phyloP scores from a whole-genome alignment of 1,140 invertebrate genomes.

The Bombus sibiricus region DNA sequence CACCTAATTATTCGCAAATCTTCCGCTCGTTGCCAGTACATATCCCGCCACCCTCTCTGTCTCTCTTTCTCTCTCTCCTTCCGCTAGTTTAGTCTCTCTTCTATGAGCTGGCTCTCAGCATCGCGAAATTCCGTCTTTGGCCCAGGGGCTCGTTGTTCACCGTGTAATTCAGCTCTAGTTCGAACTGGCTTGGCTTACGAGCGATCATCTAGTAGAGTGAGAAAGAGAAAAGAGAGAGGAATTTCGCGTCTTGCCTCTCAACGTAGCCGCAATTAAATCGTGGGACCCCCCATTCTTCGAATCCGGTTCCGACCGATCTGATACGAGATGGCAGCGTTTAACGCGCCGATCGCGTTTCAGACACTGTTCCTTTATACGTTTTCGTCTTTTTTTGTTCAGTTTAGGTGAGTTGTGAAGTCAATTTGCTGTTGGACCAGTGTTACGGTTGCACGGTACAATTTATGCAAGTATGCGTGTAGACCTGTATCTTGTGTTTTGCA shows the following conservation, averaged over 20 bases:
- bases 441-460: background rate
- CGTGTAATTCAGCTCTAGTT: constrained; percentile 42
- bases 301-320: background rate
- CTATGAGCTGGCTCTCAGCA: constrained; percentile 9
- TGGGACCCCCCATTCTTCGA: background rate
- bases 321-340: constrained; percentile 14
- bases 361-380: background rate
- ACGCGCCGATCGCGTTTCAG: background rate
- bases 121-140: constrained; percentile 63
- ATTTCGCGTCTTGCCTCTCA: background rate
- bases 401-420: background rate
- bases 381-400: background rate
- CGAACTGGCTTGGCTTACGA: constrained; percentile 20
- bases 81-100: background rate
- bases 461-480: background rate
- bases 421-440: background rate
- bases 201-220: background rate
- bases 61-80: background rate
- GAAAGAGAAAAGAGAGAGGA: background rate
- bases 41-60: constrained; percentile 17
- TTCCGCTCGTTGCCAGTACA: constrained; percentile 69
- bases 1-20: constrained; percentile 80
- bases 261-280: constrained; percentile 16
- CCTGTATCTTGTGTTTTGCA: background rate
- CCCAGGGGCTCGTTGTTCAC: constrained; percentile 25